Base-by-base conservation (phyloP, 37 sponge, comb jelly and placozoan species). In the Bolinopsis microptera region DNA sequence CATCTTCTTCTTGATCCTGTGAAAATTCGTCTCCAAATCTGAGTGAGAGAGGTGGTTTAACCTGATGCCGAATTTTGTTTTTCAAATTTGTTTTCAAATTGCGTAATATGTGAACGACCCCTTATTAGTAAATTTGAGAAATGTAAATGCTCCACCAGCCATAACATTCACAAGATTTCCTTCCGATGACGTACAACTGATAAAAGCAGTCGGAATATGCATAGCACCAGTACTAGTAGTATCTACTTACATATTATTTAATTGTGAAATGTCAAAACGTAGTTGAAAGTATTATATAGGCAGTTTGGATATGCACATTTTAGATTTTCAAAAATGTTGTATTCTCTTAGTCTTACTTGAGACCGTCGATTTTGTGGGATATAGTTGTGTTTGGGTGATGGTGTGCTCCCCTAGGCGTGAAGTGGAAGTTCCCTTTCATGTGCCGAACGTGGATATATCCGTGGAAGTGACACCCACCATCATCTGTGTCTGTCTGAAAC, bases 371-470 rank as follows among this genome's bases (percentile, higher is more conserved):
- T n/a, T n/a, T 28, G 75, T 72, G 75, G 75, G 75, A 30, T 72
- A 72, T 72, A 28, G 75, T 72, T 28, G 26, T 24, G 75, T 72
- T 72, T 18, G 61, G 61, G 75, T 72, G 26, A n/a, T 30, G 75
- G 18, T 72, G 75, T 28, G 5, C 31, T 28, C 75, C 75, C 18
- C 75, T n/a, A n/a, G 75, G 75, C 2, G 75, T 72, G 31, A 72
- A 72, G 75, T 72, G 75, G 75, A 72, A 72, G 75, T 72, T 72
- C 31, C 75, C 75, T n/a, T 72, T n/a, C 75, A 72, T 72, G 75
- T 72, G 75, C 26, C 75, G 26, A 3, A 72, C 75, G 31, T 72
- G 31, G 75, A 72, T 72, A 21, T 72, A 30, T 8, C 75, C 75
- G 2, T 72, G 31, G 18, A 72, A 72, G 31, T 72, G 26, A 28